A percentile compares a stretch with the other conserved stretches of the same genome.
These are phyloP conservation scores for Alviniconcha marisindica DNA, from an alignment of 1,140 invertebrate species.

Conservation along the genomic window DNA sequence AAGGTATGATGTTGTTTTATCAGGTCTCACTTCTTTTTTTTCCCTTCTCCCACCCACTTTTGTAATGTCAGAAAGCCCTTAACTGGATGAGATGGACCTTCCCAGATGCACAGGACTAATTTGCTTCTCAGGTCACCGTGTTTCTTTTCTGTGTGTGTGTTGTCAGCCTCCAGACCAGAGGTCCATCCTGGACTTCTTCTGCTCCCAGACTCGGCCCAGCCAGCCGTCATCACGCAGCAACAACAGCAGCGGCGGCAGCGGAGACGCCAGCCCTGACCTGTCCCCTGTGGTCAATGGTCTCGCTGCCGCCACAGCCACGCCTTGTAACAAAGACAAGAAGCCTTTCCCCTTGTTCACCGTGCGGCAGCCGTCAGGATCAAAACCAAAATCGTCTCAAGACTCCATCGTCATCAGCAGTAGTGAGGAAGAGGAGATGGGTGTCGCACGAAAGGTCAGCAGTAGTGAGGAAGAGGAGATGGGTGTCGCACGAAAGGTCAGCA, in stretches of 20 bases:
- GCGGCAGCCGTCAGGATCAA: background rate
- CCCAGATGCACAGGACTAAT: too few species aligned
- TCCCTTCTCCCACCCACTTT: too few species aligned
- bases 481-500: background rate
- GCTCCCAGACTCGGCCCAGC: constrained; percentile 28
- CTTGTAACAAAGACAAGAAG: background rate
- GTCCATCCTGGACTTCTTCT: constrained; percentile 65
- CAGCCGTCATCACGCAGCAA: background rate
- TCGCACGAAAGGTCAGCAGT: background rate
- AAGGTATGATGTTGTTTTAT: too few species aligned
- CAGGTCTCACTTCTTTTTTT: too few species aligned
- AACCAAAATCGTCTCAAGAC: background rate
- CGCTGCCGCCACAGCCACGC: background rate
- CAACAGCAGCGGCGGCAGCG: background rate
- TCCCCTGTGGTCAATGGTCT: background rate
- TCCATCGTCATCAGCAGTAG: constrained; percentile 24
- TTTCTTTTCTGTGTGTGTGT: too few species aligned
- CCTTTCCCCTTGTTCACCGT: background rate
- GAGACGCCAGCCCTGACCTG: background rate
- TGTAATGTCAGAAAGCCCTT: too few species aligned
- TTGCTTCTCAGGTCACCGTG: too few species aligned
- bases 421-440: background rate
- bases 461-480: background rate
- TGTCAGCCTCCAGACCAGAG: constrained; percentile 62
- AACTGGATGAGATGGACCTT: too few species aligned